Percentiles rank a stretch among this genome's conserved stretches.
phyloP scores from a whole-genome alignment of 2,113 vertebrate genomes.

The Tor tambroides region DNA sequence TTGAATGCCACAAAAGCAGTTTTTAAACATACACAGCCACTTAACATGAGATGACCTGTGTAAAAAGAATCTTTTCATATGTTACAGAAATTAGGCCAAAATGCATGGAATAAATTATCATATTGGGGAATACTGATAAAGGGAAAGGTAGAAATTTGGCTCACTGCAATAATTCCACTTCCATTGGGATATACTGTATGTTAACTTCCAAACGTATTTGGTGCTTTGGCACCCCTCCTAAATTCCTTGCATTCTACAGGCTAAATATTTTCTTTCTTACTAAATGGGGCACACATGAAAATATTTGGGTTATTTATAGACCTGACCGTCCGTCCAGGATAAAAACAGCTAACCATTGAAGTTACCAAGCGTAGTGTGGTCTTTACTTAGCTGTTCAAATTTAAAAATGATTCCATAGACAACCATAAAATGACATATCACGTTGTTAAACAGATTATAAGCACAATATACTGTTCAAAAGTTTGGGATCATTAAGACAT shows the following conservation, averaged over 20 bases:
- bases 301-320: conserved; percentile 76
- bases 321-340: conserved; percentile 65
- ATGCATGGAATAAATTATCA: neutral
- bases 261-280: conserved; percentile 66
- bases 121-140: neutral
- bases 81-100: neutral
- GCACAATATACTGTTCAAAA: neutral
- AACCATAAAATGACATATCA: neutral
- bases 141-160: neutral
- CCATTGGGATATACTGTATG: neutral
- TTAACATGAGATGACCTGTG: neutral
- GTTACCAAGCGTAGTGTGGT: neutral
- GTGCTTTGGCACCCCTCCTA: conserved; percentile 3
- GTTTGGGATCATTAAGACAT: neutral
- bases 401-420: neutral
- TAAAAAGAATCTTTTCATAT: neutral
- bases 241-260: conserved; percentile 48
- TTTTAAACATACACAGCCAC: neutral
- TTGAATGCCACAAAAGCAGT: neutral
- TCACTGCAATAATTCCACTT: neutral
- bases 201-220: conserved; percentile 20
- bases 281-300: conserved; percentile 69
- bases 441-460: neutral
- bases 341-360: conserved; percentile 63
- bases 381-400: conserved; percentile 7